Evolutionary conservation across 2,113 vertebrate genomes (phyloP), one percentile per base, ranked within the genome.

Genomic region (Channa argus): DNA sequence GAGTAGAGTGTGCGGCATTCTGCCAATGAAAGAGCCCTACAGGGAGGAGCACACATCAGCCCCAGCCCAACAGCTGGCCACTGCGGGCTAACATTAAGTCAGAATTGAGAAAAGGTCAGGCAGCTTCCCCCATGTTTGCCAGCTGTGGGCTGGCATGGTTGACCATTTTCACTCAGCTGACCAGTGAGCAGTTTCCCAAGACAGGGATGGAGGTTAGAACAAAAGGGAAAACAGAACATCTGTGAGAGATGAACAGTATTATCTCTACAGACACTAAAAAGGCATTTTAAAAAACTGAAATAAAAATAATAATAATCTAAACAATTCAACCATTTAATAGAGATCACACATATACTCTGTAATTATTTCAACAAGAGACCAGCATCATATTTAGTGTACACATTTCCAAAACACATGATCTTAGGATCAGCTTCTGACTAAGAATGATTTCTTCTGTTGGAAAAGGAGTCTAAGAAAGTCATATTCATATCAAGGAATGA

Each of bases 41-140:
- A 86, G 86, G 88, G 92, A 89, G 91, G 91, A 90, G 88, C 90
- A 66, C 82, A 79, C 77, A 86, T 91, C 87, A 85, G 88, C 87
- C 86, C 73, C 86, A 87, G 88, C 72, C 56, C 65, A 89, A 89
- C 89, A 91, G 90, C 92, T 93, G 92, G 87, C 54, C 77, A 60
- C 79, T 90, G 80, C 66, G 0, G 85, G 69, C 88, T 56, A 74
- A 81, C 71, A 61, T 11, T 1, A 59, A 82, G 63, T 54, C 15
- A 59, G 36, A 60, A 66, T 53, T 55, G 80, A 83, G 82, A 75
- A 82, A 78, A 83, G 76, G 86, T 86, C 80, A 71, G 63, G 60
- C 54, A 43, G 61, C 83, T 80, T 71, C 73, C 75, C 52, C 59
- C 71, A 6, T 63, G 79, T 85, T 85, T 86, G 89, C 80, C 71